Conservation (phyloP, 1,140 invertebrate genomes). For the Adelges cooleyi region DNA sequence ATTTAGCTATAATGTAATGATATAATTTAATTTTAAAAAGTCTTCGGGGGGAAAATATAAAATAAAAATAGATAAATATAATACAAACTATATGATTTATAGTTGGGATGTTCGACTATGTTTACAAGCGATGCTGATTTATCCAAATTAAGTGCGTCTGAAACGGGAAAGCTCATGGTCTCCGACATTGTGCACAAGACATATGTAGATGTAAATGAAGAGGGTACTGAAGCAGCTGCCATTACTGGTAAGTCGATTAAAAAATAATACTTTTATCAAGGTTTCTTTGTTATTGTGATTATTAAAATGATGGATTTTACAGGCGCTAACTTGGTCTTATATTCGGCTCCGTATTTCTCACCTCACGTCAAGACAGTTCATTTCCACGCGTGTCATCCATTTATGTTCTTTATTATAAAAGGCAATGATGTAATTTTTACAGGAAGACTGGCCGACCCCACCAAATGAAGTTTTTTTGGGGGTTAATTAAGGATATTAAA, state of each 20-base stretch:
- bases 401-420: slow-evolving; percentile 12
- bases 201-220: background rate
- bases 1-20: no score
- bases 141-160: background rate
- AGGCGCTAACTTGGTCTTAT: background rate
- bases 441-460: background rate
- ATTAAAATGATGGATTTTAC: background rate
- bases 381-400: slow-evolving; percentile 6
- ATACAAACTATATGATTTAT: no score
- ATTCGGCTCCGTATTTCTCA: background rate
- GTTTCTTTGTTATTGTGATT: background rate
- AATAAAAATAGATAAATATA: no score
- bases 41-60: no score
- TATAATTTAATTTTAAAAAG: no score
- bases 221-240: background rate
- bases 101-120: background rate
- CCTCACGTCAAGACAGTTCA: background rate
- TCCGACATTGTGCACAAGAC: background rate
- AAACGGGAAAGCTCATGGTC: background rate
- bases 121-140: background rate
- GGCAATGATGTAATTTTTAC: background rate
- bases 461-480: no score
- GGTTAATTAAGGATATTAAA: no score
- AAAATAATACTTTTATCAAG: background rate
- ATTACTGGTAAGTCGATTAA: background rate